Evolutionary conservation across 2,113 vertebrate genomes (phyloP).

Genomic region (Chaetops frenatus): DNA sequence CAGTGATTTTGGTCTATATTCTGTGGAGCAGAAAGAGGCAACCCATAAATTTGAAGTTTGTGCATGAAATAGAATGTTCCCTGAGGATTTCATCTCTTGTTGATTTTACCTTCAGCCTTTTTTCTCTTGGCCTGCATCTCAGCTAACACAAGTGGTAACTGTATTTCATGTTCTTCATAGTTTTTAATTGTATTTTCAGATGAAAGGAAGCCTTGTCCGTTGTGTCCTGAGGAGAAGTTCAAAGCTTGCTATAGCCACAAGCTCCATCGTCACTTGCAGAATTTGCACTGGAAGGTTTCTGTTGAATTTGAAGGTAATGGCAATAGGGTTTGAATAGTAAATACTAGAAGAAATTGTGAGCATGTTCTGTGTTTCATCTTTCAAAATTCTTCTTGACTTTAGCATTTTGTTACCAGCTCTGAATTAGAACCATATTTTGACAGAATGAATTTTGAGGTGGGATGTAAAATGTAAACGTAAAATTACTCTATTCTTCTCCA

Average conservation of each 20-base stretch:
- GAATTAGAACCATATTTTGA: background rate
- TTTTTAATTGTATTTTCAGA: conserved; percentile 66
- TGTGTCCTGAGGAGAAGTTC: conserved; percentile 93
- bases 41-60: background rate
- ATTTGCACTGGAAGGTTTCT: conserved; percentile 97
- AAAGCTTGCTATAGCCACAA: conserved; percentile 89
- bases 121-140: background rate
- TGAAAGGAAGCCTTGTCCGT: conserved; percentile 83
- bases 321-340: background rate
- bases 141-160: background rate
- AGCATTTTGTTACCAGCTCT: background rate
- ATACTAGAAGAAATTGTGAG: background rate
- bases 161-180: background rate
- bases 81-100: background rate
- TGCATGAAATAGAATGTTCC: background rate
- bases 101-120: background rate
- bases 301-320: conserved; percentile 91
- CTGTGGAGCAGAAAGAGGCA: background rate
- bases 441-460: background rate
- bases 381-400: background rate
- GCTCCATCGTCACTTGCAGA: conserved; percentile 89
- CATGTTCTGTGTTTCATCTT: background rate
- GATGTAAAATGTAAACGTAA: background rate
- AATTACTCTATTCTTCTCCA: background rate
- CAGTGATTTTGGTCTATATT: background rate